phyloP scores from a whole-genome alignment of 2,797 vertebrate species.

The Falco novaeseelandiae region DNA sequence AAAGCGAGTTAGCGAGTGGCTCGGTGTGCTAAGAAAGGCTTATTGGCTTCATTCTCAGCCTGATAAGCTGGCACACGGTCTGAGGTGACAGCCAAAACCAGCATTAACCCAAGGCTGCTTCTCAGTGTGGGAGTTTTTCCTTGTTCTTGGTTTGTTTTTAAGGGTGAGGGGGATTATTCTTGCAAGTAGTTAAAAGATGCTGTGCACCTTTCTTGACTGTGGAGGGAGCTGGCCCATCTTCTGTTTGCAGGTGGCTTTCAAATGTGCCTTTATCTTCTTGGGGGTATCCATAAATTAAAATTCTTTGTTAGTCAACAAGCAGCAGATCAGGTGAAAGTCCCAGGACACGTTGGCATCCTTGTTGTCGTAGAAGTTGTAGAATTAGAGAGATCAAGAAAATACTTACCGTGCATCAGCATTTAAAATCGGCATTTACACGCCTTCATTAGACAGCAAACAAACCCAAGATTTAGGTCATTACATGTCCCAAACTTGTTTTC shows the following conservation, averaged over 20 bases:
- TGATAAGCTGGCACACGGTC: fast-evolving
- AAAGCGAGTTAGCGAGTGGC: fast-evolving
- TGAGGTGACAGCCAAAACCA: background rate
- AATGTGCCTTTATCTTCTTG: background rate
- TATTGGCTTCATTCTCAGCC: background rate
- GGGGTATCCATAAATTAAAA: background rate
- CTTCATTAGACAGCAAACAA: background rate
- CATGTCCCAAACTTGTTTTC: background rate
- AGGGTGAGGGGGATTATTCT: background rate
- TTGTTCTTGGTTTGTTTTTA: background rate
- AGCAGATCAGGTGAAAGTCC: background rate
- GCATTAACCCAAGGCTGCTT: background rate
- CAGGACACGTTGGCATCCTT: background rate
- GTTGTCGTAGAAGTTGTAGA: background rate
- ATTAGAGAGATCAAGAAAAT: background rate
- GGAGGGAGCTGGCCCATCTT: background rate
- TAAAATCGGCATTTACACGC: background rate
- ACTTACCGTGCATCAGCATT: fast-evolving
- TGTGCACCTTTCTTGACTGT: fast-evolving
- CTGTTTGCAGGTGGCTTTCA: background rate
- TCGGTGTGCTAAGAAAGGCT: background rate
- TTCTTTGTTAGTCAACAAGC: background rate
- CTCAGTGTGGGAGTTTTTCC: background rate
- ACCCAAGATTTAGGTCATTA: background rate
- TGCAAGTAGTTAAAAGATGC: background rate